A percentile compares a stretch with the other conserved stretches of the same genome.
Conservation (phyloP, 2,797 vertebrate species). For the Gymnoscopelus braueri region DNA sequence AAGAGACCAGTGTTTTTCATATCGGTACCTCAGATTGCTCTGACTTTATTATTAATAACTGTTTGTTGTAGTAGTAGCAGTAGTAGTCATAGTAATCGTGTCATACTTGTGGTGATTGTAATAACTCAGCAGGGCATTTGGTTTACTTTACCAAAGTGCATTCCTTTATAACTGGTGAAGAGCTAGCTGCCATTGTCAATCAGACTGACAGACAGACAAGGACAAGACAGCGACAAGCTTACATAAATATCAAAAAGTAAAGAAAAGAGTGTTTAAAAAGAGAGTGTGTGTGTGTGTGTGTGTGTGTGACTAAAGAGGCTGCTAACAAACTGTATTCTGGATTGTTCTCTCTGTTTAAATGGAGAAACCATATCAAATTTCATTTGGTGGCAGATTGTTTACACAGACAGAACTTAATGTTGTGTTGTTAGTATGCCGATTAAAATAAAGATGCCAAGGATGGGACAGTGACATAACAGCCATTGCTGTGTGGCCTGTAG, state of each 20-base stretch:
- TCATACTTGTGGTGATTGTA: slow-evolving; percentile 47
- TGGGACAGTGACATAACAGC: too few relatives aligned
- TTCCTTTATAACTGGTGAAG: slow-evolving; percentile 91
- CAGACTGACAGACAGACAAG: slow-evolving; percentile 29
- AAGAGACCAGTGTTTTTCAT: slow-evolving; percentile 79
- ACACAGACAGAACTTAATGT: too few relatives aligned
- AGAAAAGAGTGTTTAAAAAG: background rate
- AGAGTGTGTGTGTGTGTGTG: background rate
- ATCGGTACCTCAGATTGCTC: slow-evolving; percentile 96
- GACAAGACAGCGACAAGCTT: slow-evolving; percentile 11
- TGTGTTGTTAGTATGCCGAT: too few relatives aligned
- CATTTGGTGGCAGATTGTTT: too few relatives aligned
- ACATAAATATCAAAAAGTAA: background rate
- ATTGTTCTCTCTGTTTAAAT: too few relatives aligned
- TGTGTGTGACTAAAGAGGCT: too few relatives aligned
- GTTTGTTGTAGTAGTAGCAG: slow-evolving; percentile 18
- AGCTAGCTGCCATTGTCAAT: slow-evolving; percentile 56
- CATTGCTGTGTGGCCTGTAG: too few relatives aligned
- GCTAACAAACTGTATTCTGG: too few relatives aligned
- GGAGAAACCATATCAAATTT: too few relatives aligned
- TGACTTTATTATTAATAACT: slow-evolving; percentile 68
- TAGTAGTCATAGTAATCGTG: slow-evolving; percentile 69
- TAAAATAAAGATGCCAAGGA: too few relatives aligned
- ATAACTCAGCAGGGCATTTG: slow-evolving; percentile 91
- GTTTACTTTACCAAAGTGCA: slow-evolving; percentile 98